Conservation (phyloP, 2,797 vertebrate genomes). For the Chiroxiphia lanceolata region DNA sequence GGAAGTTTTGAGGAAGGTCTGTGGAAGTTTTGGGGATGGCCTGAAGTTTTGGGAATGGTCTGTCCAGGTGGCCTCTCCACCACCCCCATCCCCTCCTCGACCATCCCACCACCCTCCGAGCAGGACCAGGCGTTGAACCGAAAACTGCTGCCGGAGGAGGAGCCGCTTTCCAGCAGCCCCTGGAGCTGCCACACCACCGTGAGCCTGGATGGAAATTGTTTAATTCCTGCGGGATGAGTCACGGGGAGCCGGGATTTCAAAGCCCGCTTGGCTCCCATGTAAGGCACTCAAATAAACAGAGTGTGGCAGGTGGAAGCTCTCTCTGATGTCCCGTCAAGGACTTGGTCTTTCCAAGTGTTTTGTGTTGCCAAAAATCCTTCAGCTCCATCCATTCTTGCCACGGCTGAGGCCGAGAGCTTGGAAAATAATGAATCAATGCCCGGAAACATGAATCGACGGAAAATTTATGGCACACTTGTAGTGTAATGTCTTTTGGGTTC, state of each 20-base stretch:
- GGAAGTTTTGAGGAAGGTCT: background rate
- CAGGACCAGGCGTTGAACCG: fast-evolving
- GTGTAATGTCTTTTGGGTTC: background rate
- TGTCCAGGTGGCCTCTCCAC: background rate
- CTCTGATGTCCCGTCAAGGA: conserved; percentile 44
- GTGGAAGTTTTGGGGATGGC: background rate
- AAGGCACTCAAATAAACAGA: conserved; percentile 61
- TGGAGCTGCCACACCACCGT: background rate
- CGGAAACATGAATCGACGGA: conserved; percentile 45
- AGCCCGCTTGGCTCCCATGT: conserved; percentile 63
- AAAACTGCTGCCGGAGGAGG: background rate
- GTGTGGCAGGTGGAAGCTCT: conserved; percentile 69
- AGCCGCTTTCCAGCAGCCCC: background rate
- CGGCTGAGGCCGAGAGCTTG: background rate
- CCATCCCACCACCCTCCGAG: fast-evolving
- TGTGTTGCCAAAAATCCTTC: background rate
- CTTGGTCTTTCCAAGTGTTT: background rate
- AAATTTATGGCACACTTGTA: conserved; percentile 27
- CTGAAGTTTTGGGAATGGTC: background rate
- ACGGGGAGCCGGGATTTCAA: conserved; percentile 51
- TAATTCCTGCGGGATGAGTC: conserved; percentile 61
- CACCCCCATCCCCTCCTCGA: background rate
- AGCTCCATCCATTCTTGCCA: conserved; percentile 39
- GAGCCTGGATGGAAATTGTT: conserved; percentile 54
- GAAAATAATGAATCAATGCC: conserved; percentile 53